These are phyloP conservation scores for Babyrousa celebensis DNA, from an alignment of 2,797 vertebrate species.

Conservation along the genomic window DNA sequence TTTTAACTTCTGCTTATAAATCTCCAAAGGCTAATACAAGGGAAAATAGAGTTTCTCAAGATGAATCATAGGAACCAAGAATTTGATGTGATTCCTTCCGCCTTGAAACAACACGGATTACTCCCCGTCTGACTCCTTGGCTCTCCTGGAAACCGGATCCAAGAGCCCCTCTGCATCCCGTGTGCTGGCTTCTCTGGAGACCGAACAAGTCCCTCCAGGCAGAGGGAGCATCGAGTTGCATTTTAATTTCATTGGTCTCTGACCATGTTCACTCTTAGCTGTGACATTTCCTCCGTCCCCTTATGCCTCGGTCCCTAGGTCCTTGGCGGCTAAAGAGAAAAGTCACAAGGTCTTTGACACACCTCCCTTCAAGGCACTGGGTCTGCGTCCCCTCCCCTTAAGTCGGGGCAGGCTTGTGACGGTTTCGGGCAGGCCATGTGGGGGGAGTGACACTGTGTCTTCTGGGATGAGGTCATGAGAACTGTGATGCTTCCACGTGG, in stretches of 20 bases:
- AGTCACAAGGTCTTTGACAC: neutral
- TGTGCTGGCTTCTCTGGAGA: neutral
- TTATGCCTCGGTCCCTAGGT: neutral
- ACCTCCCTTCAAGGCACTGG: neutral
- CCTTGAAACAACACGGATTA: neutral
- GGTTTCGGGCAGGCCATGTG: neutral
- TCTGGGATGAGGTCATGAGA: neutral
- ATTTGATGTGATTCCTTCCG: neutral
- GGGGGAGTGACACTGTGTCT: neutral
- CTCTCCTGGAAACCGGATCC: neutral
- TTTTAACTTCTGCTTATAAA: constrained; percentile 35
- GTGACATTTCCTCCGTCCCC: neutral
- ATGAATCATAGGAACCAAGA: neutral
- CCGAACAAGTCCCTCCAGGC: neutral
- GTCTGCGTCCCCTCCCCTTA: neutral
- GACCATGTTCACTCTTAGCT: no score
- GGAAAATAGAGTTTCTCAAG: neutral
- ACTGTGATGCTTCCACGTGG: fast-evolving
- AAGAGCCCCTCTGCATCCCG: neutral
- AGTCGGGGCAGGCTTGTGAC: no score
- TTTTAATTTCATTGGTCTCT: neutral
- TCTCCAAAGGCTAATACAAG: constrained; percentile 2
- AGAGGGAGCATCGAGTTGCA: neutral
- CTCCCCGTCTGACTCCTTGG: neutral
- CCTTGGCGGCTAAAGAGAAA: neutral